These are phyloP conservation scores for Galagoides demidoff DNA, from an alignment of 2,797 vertebrate genomes.

Conservation along the genomic window DNA sequence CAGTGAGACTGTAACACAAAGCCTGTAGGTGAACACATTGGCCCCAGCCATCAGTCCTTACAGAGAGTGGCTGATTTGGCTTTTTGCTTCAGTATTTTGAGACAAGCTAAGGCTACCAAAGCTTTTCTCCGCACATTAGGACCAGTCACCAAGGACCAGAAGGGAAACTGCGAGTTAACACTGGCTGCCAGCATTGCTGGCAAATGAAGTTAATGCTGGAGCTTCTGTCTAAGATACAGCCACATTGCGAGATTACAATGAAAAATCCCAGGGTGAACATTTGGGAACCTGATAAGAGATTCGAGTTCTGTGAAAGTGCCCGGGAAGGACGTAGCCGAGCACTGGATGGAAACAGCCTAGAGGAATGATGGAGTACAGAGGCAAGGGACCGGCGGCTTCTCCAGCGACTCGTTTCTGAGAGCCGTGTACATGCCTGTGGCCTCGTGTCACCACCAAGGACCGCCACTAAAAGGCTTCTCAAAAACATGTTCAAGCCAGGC, in stretches of 20 bases:
- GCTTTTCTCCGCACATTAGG: neutral
- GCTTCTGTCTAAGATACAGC: neutral
- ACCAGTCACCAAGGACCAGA: neutral
- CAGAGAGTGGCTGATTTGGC: neutral
- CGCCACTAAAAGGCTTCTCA: neutral
- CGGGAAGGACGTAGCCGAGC: neutral
- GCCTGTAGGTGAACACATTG: neutral
- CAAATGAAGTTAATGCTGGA: neutral
- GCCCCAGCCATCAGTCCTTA: neutral
- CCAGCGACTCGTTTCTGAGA: neutral
- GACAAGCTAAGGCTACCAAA: neutral
- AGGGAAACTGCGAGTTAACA: rapidly evolving
- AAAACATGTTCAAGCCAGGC: neutral
- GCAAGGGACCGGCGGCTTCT: rapidly evolving
- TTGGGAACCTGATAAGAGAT: conserved; percentile 25
- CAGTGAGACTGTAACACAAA: neutral
- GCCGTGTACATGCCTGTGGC: neutral
- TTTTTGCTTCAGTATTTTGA: neutral
- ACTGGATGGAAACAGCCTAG: neutral
- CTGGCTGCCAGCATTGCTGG: neutral
- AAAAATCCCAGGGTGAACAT: neutral
- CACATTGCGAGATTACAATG: neutral
- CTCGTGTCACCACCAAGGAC: neutral
- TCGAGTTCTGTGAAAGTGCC: neutral
- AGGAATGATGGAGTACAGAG: neutral